Percentiles rank a stretch among this genome's conserved stretches.
These are phyloP conservation scores for Hemiprocne comata DNA, from an alignment of 2,113 vertebrate species.

Conservation along the genomic window DNA sequence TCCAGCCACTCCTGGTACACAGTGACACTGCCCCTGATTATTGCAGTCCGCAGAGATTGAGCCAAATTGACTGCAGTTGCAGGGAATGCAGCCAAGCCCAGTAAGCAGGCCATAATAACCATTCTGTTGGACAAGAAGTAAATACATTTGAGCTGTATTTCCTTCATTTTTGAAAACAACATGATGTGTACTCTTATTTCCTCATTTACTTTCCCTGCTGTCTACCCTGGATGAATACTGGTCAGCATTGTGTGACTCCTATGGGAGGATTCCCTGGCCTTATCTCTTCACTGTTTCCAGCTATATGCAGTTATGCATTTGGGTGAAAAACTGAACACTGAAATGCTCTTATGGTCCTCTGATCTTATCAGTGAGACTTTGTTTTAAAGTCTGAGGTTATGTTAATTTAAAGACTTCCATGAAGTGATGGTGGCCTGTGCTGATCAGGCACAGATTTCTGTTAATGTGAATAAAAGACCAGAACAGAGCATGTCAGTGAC, in stretches of 20 bases:
- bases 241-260: not conserved
- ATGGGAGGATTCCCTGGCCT: not conserved
- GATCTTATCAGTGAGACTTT: not conserved
- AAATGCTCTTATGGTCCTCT: not conserved
- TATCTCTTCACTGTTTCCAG: not conserved
- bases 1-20: conserved; percentile 82
- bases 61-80: conserved; percentile 82
- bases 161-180: not conserved
- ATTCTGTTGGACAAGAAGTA: conserved; percentile 67
- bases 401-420: not conserved
- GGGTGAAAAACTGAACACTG: not conserved
- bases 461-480: not conserved
- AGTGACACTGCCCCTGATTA: conserved; percentile 83
- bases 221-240: not conserved
- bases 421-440: not conserved
- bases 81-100: conserved; percentile 81
- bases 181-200: not conserved
- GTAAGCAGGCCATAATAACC: conserved; percentile 83
- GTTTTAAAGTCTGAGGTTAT: not conserved
- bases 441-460: not conserved
- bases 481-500: not conserved
- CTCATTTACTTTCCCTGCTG: not conserved
- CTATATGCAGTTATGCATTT: not conserved
- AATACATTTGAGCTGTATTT: not conserved
- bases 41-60: conserved; percentile 80